phyloP scores from a whole-genome alignment of 2,888 invertebrate genomes.

The Tineola bisselliella region DNA sequence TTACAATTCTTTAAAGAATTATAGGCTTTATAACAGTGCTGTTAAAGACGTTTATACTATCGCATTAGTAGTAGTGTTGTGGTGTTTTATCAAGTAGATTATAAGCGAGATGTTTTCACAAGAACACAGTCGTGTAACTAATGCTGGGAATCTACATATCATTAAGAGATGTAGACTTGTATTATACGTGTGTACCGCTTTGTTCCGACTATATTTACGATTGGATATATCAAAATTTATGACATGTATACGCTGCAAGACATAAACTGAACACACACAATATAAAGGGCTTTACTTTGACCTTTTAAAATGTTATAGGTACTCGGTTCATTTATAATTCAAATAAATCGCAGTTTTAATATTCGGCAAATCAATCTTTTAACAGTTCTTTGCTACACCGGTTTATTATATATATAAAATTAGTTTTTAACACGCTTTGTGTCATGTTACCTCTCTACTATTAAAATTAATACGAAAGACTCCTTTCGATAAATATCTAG shows the following conservation, averaged over 20 bases:
- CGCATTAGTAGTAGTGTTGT: neutral
- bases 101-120: slow-evolving; percentile 60
- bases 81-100: neutral
- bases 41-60: neutral
- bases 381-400: too few species aligned
- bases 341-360: too few species aligned
- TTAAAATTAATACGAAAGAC: too few species aligned
- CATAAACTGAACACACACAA: neutral
- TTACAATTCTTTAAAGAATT: neutral
- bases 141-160: slow-evolving; percentile 67
- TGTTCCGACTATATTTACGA: slow-evolving; percentile 59
- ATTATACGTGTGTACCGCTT: slow-evolving; percentile 64
- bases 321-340: too few species aligned
- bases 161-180: slow-evolving; percentile 64
- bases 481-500: too few species aligned
- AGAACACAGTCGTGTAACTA: slow-evolving; percentile 67
- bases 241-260: slow-evolving; percentile 26
- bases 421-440: too few species aligned
- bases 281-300: neutral
- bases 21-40: neutral
- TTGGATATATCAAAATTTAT: slow-evolving; percentile 55
- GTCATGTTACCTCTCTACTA: too few species aligned
- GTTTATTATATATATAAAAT: too few species aligned
- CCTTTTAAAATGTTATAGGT: neutral
- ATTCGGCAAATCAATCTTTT: too few species aligned